Base-by-base conservation (phyloP, 1,140 invertebrate genomes). In the Ips typographus region DNA sequence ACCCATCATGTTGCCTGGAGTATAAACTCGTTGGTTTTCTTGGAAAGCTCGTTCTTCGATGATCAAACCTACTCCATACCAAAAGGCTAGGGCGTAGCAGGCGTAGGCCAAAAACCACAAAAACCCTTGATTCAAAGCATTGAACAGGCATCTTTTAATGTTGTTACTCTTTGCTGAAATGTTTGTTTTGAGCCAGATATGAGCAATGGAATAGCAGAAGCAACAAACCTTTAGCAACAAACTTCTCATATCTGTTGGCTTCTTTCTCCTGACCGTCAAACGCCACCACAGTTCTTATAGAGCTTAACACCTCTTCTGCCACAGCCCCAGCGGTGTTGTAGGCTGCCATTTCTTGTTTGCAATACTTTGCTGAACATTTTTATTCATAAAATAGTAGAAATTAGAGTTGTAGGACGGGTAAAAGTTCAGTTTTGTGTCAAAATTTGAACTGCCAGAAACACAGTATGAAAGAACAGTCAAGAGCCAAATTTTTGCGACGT, bases 241-340 rank as follows among this genome's bases (percentile, higher is more conserved):
- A 86, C 2, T 77, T 73, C 57, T 85, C 82, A 75, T 92, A 94
- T 79, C 90, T 83, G 22, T 83, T 75, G 1, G 88, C 79, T 82
- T 94, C 93, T 74, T 88, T 88, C 22, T 81, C 72, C 77, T 94
- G 90, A 5, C 92, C 93, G 68, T 90, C 90, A 73, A 95, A 94
- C 0, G 93, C 90, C 36, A 89, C 86, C 0, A 96, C 92, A 0
- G 94, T 95, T 40, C 90, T 83, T 8, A 96, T 87, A 1, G 88
- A 84, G 39, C 86, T 86, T 4, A 96, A 77, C 0, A 90, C 90
- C 77, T 95, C 93, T 77, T 94, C 92, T 1, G 94, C 93, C 5
- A 95, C 87, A 0, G 85, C 82, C 37, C 91, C 91, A 2, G 94
- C 94, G 58, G 86, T 83, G 2, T 89, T 90, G 75, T 94, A 93